Evolutionary conservation across 1,140 invertebrate species (phyloP), one percentile per base, ranked within the genome.

Genomic region (Macrosteles quadrilineatus): DNA sequence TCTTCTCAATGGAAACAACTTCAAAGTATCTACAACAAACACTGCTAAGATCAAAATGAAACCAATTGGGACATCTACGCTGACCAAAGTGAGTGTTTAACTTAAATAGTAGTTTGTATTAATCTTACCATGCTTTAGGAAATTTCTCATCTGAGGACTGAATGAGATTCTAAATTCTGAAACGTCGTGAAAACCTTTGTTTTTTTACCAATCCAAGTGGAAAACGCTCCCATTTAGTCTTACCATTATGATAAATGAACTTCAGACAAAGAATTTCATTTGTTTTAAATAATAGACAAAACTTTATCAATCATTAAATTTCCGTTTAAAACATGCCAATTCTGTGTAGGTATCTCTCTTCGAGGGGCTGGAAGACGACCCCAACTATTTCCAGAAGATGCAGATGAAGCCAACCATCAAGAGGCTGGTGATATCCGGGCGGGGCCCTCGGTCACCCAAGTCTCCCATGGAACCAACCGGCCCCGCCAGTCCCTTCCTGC

Each of bases 331-430:
- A n/a, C n/a, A n/a, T n/a, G n/a, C n/a, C n/a, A n/a, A n/a, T n/a
- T n/a, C n/a, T n/a, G n/a, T n/a, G n/a, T n/a, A 87, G 81, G 90
- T 90, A 78, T 87, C 87, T 0, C 77, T 90, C 0, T 90, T 90
- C 74, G 88, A 89, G 67, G 89, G 89, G 0, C 77, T 91, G 1
- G 89, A 90, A 74, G 88, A 89, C 69, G 85, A 45, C 32, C 53
- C 53, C 0, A 71, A 70, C 36, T 55, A 72, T 32, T 30, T 62
- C 32, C 47, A 68, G 11, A 53, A 36, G 32, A 23, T 50, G 21
- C 30, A 30, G 32, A 47, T 68, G 19, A 47, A 71, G 36, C 69
- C 68, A 11, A 70, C 43, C 40, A 66, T 69, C 1, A 75, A 72
- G 40, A 19, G 73, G 2, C 59, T 75, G 14, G 36, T 71, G 14